phyloP scores from a whole-genome alignment of 2,888 invertebrate genomes.

The Lithophane semibrunnea region DNA sequence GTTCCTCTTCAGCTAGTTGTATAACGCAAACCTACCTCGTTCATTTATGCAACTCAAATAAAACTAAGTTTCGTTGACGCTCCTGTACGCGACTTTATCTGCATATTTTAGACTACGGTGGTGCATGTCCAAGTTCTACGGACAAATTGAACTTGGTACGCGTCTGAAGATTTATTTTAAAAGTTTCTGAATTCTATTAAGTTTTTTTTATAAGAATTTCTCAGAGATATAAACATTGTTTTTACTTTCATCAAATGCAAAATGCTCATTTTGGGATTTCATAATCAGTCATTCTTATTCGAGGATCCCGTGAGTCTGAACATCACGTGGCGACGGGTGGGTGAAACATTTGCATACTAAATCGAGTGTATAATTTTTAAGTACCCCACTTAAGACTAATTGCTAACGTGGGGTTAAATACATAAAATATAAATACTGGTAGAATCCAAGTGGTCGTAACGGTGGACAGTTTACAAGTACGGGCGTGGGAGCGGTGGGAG shows the following conservation, averaged over 20 bases:
- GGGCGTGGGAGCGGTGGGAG: conserved; percentile 36
- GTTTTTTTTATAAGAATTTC: conserved; percentile 38
- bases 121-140: conserved; percentile 68
- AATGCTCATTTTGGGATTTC: conserved; percentile 19
- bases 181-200: conserved; percentile 49
- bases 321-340: conserved; percentile 47
- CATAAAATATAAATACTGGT: conserved; percentile 63
- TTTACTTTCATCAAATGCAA: conserved; percentile 31
- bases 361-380: conserved; percentile 67
- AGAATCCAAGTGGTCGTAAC: conserved; percentile 51
- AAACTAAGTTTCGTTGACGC: conserved; percentile 74
- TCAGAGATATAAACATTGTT: conserved; percentile 15
- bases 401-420: conserved; percentile 61
- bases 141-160: conserved; percentile 63
- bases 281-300: conserved; percentile 45
- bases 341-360: conserved; percentile 66
- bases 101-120: conserved; percentile 65
- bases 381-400: conserved; percentile 62
- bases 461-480: conserved; percentile 63
- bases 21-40: conserved; percentile 68
- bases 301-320: conserved; percentile 36
- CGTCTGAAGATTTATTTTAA: conserved; percentile 63
- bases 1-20: conserved; percentile 64
- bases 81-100: conserved; percentile 72
- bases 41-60: conserved; percentile 76